Conservation (phyloP, 1,140 invertebrate genomes). For the Drosophila punjabiensis region DNA sequence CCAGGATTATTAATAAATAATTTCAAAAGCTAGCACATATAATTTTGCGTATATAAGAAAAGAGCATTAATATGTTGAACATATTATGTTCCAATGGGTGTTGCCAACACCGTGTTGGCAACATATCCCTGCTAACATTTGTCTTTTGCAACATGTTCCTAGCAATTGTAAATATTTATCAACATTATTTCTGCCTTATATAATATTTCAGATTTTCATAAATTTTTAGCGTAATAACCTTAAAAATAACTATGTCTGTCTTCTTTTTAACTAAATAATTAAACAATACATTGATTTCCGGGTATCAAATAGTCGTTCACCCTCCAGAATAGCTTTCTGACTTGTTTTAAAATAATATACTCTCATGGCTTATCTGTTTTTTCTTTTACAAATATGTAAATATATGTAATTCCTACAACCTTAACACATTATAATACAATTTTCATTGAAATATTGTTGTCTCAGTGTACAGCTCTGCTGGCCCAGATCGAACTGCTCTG, state of each 20-base stretch:
- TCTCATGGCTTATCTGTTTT: no score
- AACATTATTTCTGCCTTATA: neutral
- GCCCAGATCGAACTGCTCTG: slow-evolving; percentile 39
- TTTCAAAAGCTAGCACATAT: neutral
- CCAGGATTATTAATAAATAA: neutral
- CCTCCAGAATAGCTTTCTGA: neutral
- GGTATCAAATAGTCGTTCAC: neutral
- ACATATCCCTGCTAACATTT: neutral
- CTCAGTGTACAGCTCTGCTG: slow-evolving; percentile 20
- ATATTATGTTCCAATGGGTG: no score
- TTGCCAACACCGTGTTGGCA: neutral
- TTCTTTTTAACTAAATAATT: neutral
- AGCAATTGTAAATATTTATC: neutral
- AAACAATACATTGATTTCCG: neutral
- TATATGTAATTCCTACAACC: no score
- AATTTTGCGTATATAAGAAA: neutral
- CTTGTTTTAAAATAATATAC: neutral
- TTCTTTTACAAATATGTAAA: no score
- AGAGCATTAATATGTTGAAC: neutral
- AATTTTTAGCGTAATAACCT: neutral
- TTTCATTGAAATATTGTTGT: neutral
- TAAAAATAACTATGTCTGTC: no score
- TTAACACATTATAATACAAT: neutral
- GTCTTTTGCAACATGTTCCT: neutral
- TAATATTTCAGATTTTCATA: neutral